Percentiles rank a stretch among this genome's conserved stretches.
These are phyloP conservation scores for Rana temporaria DNA, from an alignment of 2,113 vertebrate genomes.

Conservation along the genomic window DNA sequence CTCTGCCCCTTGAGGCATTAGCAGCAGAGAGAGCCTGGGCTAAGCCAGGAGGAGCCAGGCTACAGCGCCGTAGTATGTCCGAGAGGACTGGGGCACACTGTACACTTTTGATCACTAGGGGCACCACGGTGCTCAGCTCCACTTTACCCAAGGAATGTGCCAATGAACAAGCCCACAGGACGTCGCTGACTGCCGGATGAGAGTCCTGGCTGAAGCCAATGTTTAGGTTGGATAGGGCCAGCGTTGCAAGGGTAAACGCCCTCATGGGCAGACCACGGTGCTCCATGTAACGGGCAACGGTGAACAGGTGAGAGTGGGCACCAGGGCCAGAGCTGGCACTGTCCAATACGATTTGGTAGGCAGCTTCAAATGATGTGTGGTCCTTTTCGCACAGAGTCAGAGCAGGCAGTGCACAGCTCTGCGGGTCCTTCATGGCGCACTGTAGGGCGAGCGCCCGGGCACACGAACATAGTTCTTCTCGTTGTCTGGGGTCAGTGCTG, in stretches of 20 bases:
- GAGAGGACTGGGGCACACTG: slow-evolving; percentile 74
- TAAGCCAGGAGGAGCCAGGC: slow-evolving; percentile 64
- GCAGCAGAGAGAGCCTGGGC: slow-evolving; percentile 58
- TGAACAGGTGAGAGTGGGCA: slow-evolving; percentile 73
- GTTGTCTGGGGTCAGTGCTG: slow-evolving; percentile 61
- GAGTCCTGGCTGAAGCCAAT: slow-evolving; percentile 74
- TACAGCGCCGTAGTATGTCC: slow-evolving; percentile 71
- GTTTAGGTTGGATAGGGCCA: slow-evolving; percentile 71
- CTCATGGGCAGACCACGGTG: slow-evolving; percentile 67
- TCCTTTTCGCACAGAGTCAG: slow-evolving; percentile 74
- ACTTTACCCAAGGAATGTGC: slow-evolving; percentile 73
- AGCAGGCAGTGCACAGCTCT: slow-evolving; percentile 70
- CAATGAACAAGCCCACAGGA: slow-evolving; percentile 74
- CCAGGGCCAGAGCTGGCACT: slow-evolving; percentile 64
- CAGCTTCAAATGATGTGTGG: slow-evolving; percentile 70
- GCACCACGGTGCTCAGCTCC: slow-evolving; percentile 63
- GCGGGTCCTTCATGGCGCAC: slow-evolving; percentile 74
- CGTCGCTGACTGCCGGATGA: slow-evolving; percentile 70
- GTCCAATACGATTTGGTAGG: slow-evolving; percentile 73
- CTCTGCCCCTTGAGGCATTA: slow-evolving; percentile 56
- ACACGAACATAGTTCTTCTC: slow-evolving; percentile 71
- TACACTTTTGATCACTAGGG: slow-evolving; percentile 71
- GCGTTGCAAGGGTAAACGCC: slow-evolving; percentile 71
- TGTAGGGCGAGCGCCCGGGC: slow-evolving; percentile 71
- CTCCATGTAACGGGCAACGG: slow-evolving; percentile 73